Evolutionary conservation across 2,113 vertebrate genomes (phyloP).

Genomic region (Gadus chalcogrammus): DNA sequence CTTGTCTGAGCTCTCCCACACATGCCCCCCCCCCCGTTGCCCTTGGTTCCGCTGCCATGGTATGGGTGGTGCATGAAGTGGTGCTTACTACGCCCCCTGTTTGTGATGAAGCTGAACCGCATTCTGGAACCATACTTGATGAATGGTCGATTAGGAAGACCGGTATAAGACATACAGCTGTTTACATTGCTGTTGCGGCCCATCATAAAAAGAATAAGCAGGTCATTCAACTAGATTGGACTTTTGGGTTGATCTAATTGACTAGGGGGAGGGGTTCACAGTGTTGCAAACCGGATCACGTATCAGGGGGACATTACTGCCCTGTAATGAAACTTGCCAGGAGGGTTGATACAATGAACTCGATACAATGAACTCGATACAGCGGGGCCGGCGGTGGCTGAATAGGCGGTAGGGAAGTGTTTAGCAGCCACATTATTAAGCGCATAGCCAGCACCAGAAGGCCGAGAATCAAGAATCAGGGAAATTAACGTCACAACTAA

Average conservation of each 20-base stretch:
- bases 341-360: constrained; percentile 14
- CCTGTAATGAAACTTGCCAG: constrained; percentile 13
- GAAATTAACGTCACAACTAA: too few species aligned
- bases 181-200: too few species aligned
- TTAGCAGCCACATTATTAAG: background rate
- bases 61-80: background rate
- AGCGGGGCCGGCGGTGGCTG: background rate
- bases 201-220: too few species aligned
- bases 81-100: constrained; percentile 1
- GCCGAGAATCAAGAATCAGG: too few species aligned
- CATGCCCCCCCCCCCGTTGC: background rate
- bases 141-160: too few species aligned
- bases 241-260: too few species aligned
- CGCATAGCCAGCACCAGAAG: too few species aligned
- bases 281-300: background rate
- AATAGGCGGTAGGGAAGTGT: background rate
- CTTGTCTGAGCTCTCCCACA: background rate
- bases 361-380: constrained; percentile 7
- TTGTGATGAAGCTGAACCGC: background rate
- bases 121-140: too few species aligned
- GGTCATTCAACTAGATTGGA: too few species aligned
- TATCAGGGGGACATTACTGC: background rate
- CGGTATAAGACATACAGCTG: too few species aligned
- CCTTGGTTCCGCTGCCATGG: too few species aligned
- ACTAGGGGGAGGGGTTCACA: too few species aligned